Percentiles rank a stretch among this genome's conserved stretches.
phyloP scores from a whole-genome alignment of 1,140 invertebrate genomes.

The Drosophila virilis region DNA sequence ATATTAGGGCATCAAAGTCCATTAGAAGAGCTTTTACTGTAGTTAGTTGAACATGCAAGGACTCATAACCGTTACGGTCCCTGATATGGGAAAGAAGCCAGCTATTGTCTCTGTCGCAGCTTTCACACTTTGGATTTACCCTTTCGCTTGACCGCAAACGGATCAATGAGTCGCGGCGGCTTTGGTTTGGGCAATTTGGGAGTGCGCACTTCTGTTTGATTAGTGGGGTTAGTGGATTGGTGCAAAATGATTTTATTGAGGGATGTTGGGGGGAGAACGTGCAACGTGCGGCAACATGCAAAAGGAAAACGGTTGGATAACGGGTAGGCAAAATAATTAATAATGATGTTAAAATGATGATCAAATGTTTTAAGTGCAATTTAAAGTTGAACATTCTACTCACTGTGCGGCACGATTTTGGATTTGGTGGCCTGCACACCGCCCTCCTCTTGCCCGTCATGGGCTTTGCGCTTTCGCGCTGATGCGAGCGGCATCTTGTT shows the following conservation, averaged over 20 bases:
- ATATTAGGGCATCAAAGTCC: not conserved
- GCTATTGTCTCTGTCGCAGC: not conserved
- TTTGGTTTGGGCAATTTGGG: constrained; percentile 62
- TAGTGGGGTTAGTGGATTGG: constrained; percentile 30
- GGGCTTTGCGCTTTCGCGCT: constrained; percentile 55
- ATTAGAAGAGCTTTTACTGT: not conserved
- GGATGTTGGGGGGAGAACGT: constrained; percentile 9
- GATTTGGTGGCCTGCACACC: constrained; percentile 48
- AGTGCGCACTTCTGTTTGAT: constrained; percentile 35
- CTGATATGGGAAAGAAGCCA: constrained; percentile 4
- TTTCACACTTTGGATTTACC: constrained; percentile 55
- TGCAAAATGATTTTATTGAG: constrained; percentile 15
- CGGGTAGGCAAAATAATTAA: constrained; percentile 8
- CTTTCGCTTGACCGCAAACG: constrained; percentile 81
- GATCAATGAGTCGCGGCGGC: constrained; percentile 68
- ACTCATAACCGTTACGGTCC: constrained; percentile 34
- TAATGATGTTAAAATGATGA: not conserved
- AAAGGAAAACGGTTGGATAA: constrained; percentile 19
- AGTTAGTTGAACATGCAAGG: not conserved
- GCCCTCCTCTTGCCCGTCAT: constrained; percentile 40
- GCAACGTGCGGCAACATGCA: constrained; percentile 17
- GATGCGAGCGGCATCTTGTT: constrained; percentile 52
- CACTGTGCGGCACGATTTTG: constrained; percentile 62
- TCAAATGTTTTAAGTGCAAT: not conserved
- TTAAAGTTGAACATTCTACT: constrained; percentile 17